A percentile compares a stretch with the other conserved stretches of the same genome.
Conservation (phyloP, 1,140 invertebrate genomes). For the Drosophila persimilis region DNA sequence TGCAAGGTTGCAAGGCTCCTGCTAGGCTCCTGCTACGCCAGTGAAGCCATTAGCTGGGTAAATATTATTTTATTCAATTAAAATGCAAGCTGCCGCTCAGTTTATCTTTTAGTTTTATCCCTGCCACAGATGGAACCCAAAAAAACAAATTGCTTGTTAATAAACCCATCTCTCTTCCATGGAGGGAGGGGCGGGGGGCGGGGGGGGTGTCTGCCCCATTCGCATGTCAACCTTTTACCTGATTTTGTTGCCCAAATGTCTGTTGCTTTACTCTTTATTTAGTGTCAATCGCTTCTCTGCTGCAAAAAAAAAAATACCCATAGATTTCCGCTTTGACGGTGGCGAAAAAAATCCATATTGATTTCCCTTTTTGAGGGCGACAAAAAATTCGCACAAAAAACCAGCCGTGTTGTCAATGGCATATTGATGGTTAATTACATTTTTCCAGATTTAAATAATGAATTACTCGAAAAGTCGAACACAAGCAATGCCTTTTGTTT, state of each 20-base stretch:
- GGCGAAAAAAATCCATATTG: constrained; percentile 15
- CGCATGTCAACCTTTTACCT: constrained; percentile 46
- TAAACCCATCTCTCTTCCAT: constrained; percentile 42
- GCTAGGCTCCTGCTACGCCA: constrained; percentile 3
- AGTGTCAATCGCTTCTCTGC: constrained; percentile 32
- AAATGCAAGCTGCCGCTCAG: constrained; percentile 53
- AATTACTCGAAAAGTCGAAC: constrained; percentile 8
- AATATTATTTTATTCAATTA: constrained; percentile 81
- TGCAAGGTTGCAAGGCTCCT: background rate
- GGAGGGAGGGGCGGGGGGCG: too few relatives aligned
- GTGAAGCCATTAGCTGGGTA: constrained; percentile 71
- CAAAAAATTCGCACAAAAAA: constrained; percentile 26
- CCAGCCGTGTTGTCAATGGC: constrained; percentile 30
- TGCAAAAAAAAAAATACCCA: too few relatives aligned
- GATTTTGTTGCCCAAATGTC: constrained; percentile 40
- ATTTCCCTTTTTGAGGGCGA: background rate
- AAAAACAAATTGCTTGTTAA: constrained; percentile 51
- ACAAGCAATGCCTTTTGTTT: constrained; percentile 5
- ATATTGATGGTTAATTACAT: constrained; percentile 54
- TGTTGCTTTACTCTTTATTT: constrained; percentile 59
- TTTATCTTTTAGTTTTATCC: constrained; percentile 41
- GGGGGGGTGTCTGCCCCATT: constrained; percentile 12
- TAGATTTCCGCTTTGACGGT: too few relatives aligned
- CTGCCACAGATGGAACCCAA: constrained; percentile 17
- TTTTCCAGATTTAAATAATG: constrained; percentile 45